Evolutionary conservation across 2,888 invertebrate genomes (phyloP).

Genomic region (Chamaedrilus cognettii): DNA sequence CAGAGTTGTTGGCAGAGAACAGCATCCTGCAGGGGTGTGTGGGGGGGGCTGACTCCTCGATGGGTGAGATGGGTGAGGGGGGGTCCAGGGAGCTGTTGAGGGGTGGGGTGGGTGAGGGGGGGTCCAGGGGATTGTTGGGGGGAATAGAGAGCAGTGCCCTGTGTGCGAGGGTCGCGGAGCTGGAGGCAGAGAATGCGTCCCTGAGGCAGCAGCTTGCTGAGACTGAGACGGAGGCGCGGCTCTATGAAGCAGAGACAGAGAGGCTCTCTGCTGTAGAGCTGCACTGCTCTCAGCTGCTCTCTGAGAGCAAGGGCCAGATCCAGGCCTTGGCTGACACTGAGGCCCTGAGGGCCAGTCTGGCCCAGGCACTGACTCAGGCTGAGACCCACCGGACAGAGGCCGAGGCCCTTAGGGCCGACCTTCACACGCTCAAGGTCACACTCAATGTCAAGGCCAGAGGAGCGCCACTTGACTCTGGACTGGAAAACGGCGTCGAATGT

Average conservation of each 20-base stretch:
- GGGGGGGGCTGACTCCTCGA: too few species aligned
- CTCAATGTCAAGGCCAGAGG: neutral
- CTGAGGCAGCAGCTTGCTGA: conserved; percentile 11
- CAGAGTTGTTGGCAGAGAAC: too few species aligned
- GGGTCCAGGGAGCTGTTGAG: too few species aligned
- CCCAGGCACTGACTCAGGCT: neutral
- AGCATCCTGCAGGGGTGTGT: too few species aligned
- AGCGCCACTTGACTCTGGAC: too few species aligned
- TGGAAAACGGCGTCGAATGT: too few species aligned
- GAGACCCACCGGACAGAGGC: neutral
- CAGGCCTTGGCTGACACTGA: too few species aligned
- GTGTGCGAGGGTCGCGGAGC: neutral
- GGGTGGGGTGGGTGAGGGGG: too few species aligned
- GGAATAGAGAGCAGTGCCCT: too few species aligned
- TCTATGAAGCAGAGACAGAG: conserved; percentile 23
- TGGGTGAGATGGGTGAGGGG: too few species aligned
- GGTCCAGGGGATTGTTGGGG: neutral
- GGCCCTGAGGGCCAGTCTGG: neutral
- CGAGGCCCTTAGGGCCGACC: neutral
- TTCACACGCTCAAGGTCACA: neutral
- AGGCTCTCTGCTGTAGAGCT: conserved; percentile 34
- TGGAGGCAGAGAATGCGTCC: conserved; percentile 6
- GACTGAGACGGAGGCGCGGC: conserved; percentile 8
- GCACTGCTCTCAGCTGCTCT: conserved; percentile 38
- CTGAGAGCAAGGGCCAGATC: too few species aligned